Evolutionary conservation across 2,113 vertebrate species (phyloP).

Genomic region (Tupaia chinensis): DNA sequence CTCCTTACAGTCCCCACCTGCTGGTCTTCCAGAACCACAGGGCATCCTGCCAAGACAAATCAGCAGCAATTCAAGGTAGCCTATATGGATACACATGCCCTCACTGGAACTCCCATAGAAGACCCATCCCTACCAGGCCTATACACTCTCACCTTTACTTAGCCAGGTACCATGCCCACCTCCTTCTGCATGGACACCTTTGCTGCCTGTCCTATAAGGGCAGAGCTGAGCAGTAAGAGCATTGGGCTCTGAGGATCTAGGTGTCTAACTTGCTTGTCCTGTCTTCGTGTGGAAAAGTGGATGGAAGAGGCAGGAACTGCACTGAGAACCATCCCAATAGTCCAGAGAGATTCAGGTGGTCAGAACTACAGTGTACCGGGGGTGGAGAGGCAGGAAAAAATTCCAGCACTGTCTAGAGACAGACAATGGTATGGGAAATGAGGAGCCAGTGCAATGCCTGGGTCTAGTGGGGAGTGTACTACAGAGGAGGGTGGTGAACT

Average conservation of each 20-base stretch:
- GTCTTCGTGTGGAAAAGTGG: not conserved
- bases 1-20: not conserved
- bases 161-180: no score
- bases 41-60: not conserved
- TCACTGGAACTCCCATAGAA: not conserved
- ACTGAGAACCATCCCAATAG: accelerated
- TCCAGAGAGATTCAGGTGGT: not conserved
- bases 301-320: not conserved
- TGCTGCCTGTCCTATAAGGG: not conserved
- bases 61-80: not conserved
- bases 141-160: not conserved
- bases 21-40: not conserved
- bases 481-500: not conserved
- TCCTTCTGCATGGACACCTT: not conserved
- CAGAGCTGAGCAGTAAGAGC: not conserved
- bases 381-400: not conserved
- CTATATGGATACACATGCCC: not conserved
- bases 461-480: no score
- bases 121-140: not conserved
- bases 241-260: not conserved
- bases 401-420: no score
- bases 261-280: not conserved
- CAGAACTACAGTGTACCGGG: not conserved
- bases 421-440: not conserved
- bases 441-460: not conserved